Evolutionary conservation across 2,888 invertebrate species (phyloP).

Genomic region (Sinohyriopsis cumingii): DNA sequence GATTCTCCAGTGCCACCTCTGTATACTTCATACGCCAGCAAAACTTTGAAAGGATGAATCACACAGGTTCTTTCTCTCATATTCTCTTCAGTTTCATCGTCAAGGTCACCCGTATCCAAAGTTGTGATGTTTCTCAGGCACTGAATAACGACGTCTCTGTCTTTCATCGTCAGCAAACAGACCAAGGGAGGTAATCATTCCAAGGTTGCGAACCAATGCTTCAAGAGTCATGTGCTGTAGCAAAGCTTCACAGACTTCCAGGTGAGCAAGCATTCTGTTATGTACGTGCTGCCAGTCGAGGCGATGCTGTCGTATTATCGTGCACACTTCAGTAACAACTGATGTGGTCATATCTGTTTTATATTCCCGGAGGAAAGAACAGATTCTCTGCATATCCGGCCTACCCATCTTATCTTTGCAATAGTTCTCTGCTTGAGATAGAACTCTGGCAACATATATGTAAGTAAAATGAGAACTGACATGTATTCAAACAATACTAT

Average conservation of each 20-base stretch:
- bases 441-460: slow-evolving; percentile 47
- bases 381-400: slow-evolving; percentile 23
- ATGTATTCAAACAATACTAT: no score
- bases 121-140: slow-evolving; percentile 23
- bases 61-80: not conserved
- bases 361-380: slow-evolving; percentile 53
- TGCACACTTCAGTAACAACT: slow-evolving; percentile 34
- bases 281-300: slow-evolving; percentile 81
- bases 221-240: slow-evolving; percentile 70
- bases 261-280: slow-evolving; percentile 78
- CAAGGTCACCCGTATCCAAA: slow-evolving; percentile 10
- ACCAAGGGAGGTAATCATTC: slow-evolving; percentile 24
- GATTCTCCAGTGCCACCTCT: slow-evolving; percentile 46
- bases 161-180: slow-evolving; percentile 11
- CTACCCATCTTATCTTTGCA: slow-evolving; percentile 20
- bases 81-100: not conserved
- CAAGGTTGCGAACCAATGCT: slow-evolving; percentile 69
- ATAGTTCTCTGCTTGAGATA: slow-evolving; percentile 43
- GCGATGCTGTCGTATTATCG: slow-evolving; percentile 69
- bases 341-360: slow-evolving; percentile 44
- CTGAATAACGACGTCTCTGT: slow-evolving; percentile 5
- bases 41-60: slow-evolving; percentile 67
- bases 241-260: slow-evolving; percentile 75
- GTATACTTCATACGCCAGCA: slow-evolving; percentile 61
- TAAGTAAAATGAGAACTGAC: not conserved